Evolutionary conservation across 2,888 invertebrate species (phyloP).

Genomic region (Agonopterix subpropinquella): DNA sequence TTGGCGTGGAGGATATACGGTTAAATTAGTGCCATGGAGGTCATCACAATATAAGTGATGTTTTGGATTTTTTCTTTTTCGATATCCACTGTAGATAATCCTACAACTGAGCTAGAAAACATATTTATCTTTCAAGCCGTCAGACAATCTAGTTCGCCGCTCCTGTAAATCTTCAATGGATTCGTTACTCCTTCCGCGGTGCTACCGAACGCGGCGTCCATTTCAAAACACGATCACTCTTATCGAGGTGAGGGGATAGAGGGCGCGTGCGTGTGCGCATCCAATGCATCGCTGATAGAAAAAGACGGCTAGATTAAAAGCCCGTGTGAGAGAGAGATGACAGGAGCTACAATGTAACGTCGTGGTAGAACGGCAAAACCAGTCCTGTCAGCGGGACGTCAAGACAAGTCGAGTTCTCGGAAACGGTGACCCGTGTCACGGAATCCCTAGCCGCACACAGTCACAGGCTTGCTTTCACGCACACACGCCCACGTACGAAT

Average conservation of each 20-base stretch:
- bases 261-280: constrained; percentile 68
- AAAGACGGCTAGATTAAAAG: constrained; percentile 24
- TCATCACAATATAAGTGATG: neutral
- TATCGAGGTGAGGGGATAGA: constrained; percentile 63
- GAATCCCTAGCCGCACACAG: constrained; percentile 66
- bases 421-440: constrained; percentile 75
- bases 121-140: too few relatives aligned
- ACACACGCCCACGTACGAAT: constrained; percentile 24
- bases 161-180: constrained; percentile 42
- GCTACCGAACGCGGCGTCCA: constrained; percentile 66
- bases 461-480: constrained; percentile 24
- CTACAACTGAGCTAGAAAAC: too few relatives aligned
- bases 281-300: constrained; percentile 47
- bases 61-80: too few relatives aligned
- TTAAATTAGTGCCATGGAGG: constrained; percentile 22
- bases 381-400: constrained; percentile 74
- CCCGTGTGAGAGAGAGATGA: constrained; percentile 40
- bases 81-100: too few relatives aligned
- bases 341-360: constrained; percentile 55
- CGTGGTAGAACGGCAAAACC: constrained; percentile 66
- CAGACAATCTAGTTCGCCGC: neutral
- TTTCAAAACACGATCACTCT: constrained; percentile 64
- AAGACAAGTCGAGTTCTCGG: constrained; percentile 72
- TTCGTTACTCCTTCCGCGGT: constrained; percentile 50
- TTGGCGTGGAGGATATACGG: constrained; percentile 19